phyloP scores from a whole-genome alignment of 1,140 invertebrate species.

The Zaprionus lachaisei region DNA sequence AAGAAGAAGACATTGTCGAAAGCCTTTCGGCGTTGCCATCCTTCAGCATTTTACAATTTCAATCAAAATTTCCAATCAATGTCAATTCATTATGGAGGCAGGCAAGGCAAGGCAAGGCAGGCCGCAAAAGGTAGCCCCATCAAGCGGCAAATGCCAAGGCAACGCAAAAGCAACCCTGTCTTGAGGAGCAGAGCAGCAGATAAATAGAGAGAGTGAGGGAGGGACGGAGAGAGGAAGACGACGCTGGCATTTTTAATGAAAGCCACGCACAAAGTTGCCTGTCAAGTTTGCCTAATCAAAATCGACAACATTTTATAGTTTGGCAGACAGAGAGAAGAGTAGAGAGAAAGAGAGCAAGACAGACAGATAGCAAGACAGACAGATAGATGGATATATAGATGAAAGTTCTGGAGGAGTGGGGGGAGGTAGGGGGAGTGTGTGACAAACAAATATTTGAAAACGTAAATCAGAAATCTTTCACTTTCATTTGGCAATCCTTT shows the following conservation, averaged over 20 bases:
- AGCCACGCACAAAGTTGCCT: constrained; percentile 76
- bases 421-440: constrained; percentile 48
- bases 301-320: constrained; percentile 82
- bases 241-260: constrained; percentile 79
- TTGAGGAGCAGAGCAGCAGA: constrained; percentile 31
- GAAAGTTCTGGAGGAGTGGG: background rate
- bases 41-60: constrained; percentile 61
- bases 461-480: constrained; percentile 82
- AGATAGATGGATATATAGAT: background rate
- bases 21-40: constrained; percentile 43
- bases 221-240: constrained; percentile 19
- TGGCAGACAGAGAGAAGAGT: constrained; percentile 29
- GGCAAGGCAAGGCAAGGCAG: constrained; percentile 3
- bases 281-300: constrained; percentile 82
- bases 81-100: constrained; percentile 82
- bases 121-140: constrained; percentile 34
- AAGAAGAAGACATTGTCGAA: background rate
- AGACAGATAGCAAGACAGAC: constrained; percentile 23
- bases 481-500: constrained; percentile 83
- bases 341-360: background rate
- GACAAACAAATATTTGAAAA: constrained; percentile 82
- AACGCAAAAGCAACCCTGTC: constrained; percentile 42
- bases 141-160: constrained; percentile 57
- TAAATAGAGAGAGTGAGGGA: constrained; percentile 7
- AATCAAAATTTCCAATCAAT: constrained; percentile 85